These are phyloP conservation scores for Nomada fabriciana DNA, from an alignment of 2,888 invertebrate genomes.

Conservation along the genomic window DNA sequence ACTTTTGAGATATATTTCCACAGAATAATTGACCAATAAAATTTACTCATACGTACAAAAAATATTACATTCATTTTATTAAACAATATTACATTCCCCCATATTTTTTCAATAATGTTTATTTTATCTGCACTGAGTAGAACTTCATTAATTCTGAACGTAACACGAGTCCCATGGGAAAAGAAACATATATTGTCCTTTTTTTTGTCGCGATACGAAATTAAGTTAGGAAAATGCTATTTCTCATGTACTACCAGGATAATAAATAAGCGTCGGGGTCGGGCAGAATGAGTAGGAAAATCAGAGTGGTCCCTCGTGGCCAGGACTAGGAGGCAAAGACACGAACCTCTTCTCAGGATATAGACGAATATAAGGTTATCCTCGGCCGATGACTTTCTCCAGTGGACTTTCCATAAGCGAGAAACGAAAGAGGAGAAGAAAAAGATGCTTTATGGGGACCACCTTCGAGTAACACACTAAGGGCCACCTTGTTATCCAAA, in stretches of 20 bases:
- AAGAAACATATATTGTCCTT: too few species aligned
- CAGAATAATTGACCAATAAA: too few species aligned
- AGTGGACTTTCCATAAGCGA: conserved; percentile 18
- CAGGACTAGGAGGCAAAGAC: background rate
- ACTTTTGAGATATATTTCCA: too few species aligned
- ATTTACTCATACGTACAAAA: too few species aligned
- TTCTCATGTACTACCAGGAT: background rate
- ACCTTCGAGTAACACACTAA: conserved; percentile 42
- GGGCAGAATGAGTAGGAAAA: conserved; percentile 11
- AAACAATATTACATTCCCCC: too few species aligned
- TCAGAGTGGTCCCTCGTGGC: conserved; percentile 18
- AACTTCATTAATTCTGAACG: too few species aligned
- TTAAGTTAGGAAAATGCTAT: background rate
- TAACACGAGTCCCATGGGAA: too few species aligned
- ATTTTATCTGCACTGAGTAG: too few species aligned
- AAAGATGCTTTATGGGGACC: conserved; percentile 46
- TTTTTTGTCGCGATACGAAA: background rate
- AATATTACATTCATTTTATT: too few species aligned
- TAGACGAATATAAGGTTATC: conserved; percentile 31
- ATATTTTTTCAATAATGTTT: too few species aligned
- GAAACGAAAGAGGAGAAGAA: conserved; percentile 3
- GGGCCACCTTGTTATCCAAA: conserved; percentile 65
- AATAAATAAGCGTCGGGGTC: background rate
- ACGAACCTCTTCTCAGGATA: conserved; percentile 15
- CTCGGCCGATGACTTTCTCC: conserved; percentile 24